Evolutionary conservation across 2,797 vertebrate species (phyloP).

Genomic region (Tarsius wallacei): DNA sequence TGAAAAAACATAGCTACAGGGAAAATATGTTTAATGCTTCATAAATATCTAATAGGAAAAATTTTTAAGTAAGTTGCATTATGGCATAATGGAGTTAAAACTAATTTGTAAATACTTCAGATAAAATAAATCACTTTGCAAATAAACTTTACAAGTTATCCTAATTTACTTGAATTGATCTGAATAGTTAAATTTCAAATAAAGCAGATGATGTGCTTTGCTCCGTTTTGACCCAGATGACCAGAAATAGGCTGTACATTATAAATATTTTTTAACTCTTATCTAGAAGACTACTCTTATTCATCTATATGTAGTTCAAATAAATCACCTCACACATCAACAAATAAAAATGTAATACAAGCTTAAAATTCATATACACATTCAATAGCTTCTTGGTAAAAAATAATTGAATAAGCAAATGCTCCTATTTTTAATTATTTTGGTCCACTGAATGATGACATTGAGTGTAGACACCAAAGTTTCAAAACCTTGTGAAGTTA

Average conservation of each 20-base stretch:
- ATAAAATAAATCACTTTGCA: conserved; percentile 50
- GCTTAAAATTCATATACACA: neutral
- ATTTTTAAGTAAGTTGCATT: neutral
- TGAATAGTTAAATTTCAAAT: conserved; percentile 59
- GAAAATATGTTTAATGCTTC: conserved; percentile 23
- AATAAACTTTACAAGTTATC: conserved; percentile 30
- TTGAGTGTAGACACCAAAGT: neutral
- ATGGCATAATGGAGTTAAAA: conserved; percentile 55
- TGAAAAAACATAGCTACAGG: neutral
- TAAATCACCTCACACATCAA: neutral
- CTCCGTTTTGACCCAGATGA: conserved; percentile 24
- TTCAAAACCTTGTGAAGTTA: neutral
- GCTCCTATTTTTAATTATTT: conserved; percentile 53
- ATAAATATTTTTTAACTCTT: neutral
- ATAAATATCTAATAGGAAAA: conserved; percentile 5
- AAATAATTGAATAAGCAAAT: neutral
- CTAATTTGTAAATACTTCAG: conserved; percentile 47
- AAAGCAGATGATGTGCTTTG: neutral
- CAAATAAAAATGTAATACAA: neutral
- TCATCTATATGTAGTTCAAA: neutral
- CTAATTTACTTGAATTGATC: conserved; percentile 50
- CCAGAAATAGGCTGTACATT: neutral
- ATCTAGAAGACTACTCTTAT: neutral
- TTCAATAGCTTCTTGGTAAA: neutral
- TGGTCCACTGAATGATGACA: neutral